A percentile compares a stretch with the other conserved stretches of the same genome.
phyloP scores from a whole-genome alignment of 2,888 invertebrate genomes.

The Coleophora deauratella region DNA sequence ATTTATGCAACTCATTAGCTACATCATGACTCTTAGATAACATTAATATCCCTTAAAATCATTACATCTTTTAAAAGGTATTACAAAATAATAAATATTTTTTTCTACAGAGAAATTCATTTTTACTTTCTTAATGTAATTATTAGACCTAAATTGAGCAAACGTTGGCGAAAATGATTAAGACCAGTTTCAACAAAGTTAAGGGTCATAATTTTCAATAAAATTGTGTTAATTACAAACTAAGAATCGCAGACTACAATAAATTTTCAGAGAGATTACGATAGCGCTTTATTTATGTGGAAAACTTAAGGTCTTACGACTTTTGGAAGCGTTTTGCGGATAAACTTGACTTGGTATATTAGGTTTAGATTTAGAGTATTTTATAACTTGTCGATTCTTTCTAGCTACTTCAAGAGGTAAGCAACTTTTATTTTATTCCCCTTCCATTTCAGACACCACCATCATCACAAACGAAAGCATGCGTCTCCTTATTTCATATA shows the following conservation, averaged over 20 bases:
- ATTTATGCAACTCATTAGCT: no score
- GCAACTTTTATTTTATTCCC: constrained; percentile 32
- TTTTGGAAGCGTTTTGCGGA: constrained; percentile 14
- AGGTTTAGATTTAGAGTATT: constrained; percentile 6
- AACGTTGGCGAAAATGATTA: background rate
- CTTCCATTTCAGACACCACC: constrained; percentile 60
- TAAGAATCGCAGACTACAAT: background rate
- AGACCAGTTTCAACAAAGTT: background rate
- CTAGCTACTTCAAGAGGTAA: constrained; percentile 28
- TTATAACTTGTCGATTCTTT: constrained; percentile 15
- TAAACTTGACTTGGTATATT: background rate
- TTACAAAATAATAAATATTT: no score
- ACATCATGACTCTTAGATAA: no score
- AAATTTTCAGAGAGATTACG: constrained; percentile 6
- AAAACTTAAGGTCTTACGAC: constrained; percentile 9
- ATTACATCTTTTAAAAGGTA: no score
- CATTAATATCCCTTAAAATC: no score
- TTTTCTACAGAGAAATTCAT: no score
- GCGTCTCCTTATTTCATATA: constrained; percentile 51
- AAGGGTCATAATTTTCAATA: constrained; percentile 1
- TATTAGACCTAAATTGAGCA: no score
- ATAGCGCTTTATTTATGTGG: constrained; percentile 9
- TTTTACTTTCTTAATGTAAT: no score
- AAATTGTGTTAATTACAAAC: constrained; percentile 2
- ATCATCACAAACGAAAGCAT: constrained; percentile 58